phyloP scores from a whole-genome alignment of 2,888 invertebrate genomes.

The Taphrorychus bicolor region DNA sequence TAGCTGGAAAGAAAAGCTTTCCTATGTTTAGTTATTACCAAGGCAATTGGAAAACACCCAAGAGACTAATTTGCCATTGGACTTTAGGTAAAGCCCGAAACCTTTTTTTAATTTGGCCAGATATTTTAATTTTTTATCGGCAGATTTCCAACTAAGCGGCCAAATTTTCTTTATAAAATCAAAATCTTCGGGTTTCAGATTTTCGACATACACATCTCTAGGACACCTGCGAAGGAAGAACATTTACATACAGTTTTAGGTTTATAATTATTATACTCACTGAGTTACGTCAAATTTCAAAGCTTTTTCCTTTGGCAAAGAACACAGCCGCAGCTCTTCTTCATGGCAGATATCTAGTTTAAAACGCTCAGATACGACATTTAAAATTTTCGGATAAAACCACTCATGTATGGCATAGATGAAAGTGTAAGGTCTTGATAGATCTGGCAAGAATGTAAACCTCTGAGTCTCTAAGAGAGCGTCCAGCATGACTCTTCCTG shows the following conservation, averaged over 20 bases:
- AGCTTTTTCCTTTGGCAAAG: background rate
- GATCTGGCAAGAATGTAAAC: background rate
- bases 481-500: conserved; percentile 4
- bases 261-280: background rate
- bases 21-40: background rate
- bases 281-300: background rate
- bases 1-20: too few relatives aligned
- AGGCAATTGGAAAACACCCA: background rate
- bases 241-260: background rate
- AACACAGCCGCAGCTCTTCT: background rate
- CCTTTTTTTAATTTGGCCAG: background rate
- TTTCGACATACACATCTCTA: background rate
- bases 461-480: background rate
- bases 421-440: background rate
- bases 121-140: background rate
- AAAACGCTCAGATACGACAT: background rate
- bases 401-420: conserved; percentile 3
- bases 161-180: background rate
- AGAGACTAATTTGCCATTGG: conserved; percentile 2
- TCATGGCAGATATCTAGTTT: background rate
- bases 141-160: background rate
- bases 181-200: background rate
- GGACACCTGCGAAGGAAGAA: background rate
- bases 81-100: conserved; percentile 4
- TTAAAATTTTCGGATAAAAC: background rate